Evolutionary conservation across 2,797 vertebrate species (phyloP).

Genomic region (Crenichthys baileyi): DNA sequence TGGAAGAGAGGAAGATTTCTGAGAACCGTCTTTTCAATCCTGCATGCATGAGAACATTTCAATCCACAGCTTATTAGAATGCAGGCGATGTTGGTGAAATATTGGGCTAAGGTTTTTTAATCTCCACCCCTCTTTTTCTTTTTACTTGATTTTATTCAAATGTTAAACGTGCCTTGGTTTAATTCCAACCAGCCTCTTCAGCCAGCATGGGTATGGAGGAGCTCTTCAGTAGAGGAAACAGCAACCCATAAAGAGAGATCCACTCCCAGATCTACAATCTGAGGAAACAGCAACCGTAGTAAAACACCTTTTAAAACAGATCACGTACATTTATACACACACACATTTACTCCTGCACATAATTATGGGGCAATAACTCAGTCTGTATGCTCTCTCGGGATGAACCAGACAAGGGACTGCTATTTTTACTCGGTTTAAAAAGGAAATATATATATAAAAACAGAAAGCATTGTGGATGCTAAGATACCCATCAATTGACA

Average conservation of each 20-base stretch:
- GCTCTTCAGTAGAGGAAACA: constrained; percentile 62
- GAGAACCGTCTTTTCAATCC: constrained; percentile 11
- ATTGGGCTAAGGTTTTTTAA: constrained; percentile 59
- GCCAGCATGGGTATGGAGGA: constrained; percentile 39
- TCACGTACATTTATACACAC: constrained; percentile 68
- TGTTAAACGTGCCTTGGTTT: constrained; percentile 67
- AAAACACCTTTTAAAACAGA: constrained; percentile 68
- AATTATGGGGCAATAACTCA: constrained; percentile 72
- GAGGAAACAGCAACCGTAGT: constrained; percentile 66
- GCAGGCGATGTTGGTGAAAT: constrained; percentile 64
- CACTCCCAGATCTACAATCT: constrained; percentile 69
- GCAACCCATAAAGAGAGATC: constrained; percentile 75
- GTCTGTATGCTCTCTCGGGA: constrained; percentile 62
- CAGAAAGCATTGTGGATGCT: constrained; percentile 43
- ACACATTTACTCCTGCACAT: constrained; percentile 68
- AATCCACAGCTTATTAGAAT: constrained; percentile 58
- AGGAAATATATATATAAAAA: background rate
- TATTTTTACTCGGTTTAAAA: constrained; percentile 65
- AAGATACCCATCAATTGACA: constrained; percentile 67
- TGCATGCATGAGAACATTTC: constrained; percentile 27
- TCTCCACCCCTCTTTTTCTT: constrained; percentile 25
- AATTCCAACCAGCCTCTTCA: constrained; percentile 56
- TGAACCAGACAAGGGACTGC: constrained; percentile 51
- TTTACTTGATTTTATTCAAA: constrained; percentile 64
- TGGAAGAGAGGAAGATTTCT: constrained; percentile 10